These are phyloP conservation scores for Passerina amoena DNA, from an alignment of 2,113 vertebrate genomes.

Conservation along the genomic window DNA sequence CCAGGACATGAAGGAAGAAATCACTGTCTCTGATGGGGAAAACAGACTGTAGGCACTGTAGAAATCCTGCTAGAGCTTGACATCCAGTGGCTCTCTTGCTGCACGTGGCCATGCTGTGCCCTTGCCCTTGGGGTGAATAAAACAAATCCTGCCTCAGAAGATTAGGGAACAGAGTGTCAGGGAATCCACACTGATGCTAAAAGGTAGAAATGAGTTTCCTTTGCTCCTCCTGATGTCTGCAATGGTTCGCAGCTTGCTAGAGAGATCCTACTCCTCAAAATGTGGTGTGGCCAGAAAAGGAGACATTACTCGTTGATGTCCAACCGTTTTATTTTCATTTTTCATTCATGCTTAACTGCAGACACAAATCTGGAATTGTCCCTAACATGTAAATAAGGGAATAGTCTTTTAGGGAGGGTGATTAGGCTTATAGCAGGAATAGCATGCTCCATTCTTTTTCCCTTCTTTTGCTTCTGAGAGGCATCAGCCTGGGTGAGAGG, in stretches of 20 bases:
- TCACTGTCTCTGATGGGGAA: background rate
- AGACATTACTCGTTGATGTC: background rate
- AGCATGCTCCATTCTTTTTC: background rate
- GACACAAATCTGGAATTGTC: background rate
- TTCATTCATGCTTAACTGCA: background rate
- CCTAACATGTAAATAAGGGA: background rate
- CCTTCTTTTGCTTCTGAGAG: background rate
- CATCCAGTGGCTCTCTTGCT: background rate
- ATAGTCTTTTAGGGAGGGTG: background rate
- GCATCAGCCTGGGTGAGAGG: background rate
- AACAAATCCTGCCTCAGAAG: background rate
- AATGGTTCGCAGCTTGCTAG: background rate
- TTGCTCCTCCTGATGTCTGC: background rate
- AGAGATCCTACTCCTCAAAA: background rate
- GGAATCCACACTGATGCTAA: background rate
- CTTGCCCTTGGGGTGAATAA: background rate
- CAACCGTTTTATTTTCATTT: background rate
- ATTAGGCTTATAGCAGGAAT: background rate
- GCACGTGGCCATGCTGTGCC: accelerated
- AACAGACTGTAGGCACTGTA: background rate
- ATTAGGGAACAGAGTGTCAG: background rate
- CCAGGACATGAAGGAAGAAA: background rate
- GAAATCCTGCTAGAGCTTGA: background rate
- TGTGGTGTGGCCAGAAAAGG: background rate
- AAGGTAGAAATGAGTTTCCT: background rate